Conservation (phyloP, 2,888 invertebrate species). For the Aphidius colemani region DNA sequence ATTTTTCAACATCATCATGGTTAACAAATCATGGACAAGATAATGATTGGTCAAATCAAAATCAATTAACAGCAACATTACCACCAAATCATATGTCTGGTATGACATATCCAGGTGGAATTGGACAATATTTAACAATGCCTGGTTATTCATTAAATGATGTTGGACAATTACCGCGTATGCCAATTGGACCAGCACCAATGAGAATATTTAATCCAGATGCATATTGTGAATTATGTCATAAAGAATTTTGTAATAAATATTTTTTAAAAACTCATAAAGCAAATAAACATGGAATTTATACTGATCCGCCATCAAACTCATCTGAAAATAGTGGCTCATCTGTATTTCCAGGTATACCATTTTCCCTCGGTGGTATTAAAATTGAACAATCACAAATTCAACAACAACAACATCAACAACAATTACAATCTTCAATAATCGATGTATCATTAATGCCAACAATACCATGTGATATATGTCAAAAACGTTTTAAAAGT, state of each 20-base stretch:
- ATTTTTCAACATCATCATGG: constrained; percentile 50
- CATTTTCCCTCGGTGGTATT: constrained; percentile 32
- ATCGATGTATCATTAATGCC: constrained; percentile 22
- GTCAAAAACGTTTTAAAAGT: constrained; percentile 75
- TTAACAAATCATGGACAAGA: constrained; percentile 40
- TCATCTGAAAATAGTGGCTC: constrained; percentile 21
- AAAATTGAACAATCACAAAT: constrained; percentile 31
- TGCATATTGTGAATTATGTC: constrained; percentile 96
- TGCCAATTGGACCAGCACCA: constrained; percentile 63
- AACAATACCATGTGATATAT: constrained; percentile 70
- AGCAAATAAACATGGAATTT: constrained; percentile 96
- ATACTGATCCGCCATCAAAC: constrained; percentile 64
- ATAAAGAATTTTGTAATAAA: constrained; percentile 98
- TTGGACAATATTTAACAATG: constrained; percentile 59
- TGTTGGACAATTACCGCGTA: constrained; percentile 54
- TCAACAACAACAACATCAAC: neutral
- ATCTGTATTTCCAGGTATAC: constrained; percentile 7
- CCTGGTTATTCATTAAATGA: constrained; percentile 64
- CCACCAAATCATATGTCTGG: constrained; percentile 45
- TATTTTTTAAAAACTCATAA: constrained; percentile 98
- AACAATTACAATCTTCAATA: neutral
- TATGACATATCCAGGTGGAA: constrained; percentile 46
- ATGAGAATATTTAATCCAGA: constrained; percentile 91
- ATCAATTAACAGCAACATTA: constrained; percentile 30
- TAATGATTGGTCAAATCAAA: constrained; percentile 33